These are phyloP conservation scores for Alosa sapidissima DNA, from an alignment of 2,797 vertebrate genomes.

Conservation along the genomic window DNA sequence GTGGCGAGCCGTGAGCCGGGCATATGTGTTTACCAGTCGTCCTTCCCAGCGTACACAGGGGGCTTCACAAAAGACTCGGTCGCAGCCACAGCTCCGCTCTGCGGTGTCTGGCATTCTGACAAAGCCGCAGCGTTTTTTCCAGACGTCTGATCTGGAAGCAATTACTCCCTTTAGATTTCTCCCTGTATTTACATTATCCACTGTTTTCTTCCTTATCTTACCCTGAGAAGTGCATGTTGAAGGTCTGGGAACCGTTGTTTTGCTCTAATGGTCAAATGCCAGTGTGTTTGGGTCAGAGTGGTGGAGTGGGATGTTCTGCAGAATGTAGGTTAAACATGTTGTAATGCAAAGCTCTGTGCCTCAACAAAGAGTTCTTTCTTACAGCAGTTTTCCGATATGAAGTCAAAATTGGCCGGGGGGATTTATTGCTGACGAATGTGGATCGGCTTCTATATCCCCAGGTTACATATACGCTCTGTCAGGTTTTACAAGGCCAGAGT, in stretches of 20 bases:
- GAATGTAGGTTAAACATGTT: slow-evolving; percentile 14
- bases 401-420: background rate
- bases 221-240: slow-evolving; percentile 26
- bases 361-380: slow-evolving; percentile 9
- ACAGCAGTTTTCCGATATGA: slow-evolving; percentile 16
- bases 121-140: slow-evolving; percentile 53
- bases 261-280: slow-evolving; percentile 14
- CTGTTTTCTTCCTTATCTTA: slow-evolving; percentile 42
- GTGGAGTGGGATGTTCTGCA: background rate
- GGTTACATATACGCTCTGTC: background rate
- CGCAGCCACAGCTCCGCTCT: slow-evolving; percentile 31
- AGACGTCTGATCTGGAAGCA: slow-evolving; percentile 63
- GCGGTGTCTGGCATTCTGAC: slow-evolving; percentile 48
- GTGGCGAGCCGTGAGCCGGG: background rate
- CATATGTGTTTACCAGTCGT: slow-evolving; percentile 12
- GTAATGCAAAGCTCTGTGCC: background rate
- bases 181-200: slow-evolving; percentile 53
- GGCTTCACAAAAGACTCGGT: background rate
- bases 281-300: slow-evolving; percentile 7
- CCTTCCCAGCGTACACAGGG: background rate
- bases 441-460: background rate
- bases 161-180: slow-evolving; percentile 54
- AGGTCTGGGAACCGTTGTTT: slow-evolving; percentile 31
- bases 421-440: background rate
- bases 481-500: slow-evolving; percentile 11